phyloP scores from a whole-genome alignment of 2,797 vertebrate species.

The Botia almorhae region DNA sequence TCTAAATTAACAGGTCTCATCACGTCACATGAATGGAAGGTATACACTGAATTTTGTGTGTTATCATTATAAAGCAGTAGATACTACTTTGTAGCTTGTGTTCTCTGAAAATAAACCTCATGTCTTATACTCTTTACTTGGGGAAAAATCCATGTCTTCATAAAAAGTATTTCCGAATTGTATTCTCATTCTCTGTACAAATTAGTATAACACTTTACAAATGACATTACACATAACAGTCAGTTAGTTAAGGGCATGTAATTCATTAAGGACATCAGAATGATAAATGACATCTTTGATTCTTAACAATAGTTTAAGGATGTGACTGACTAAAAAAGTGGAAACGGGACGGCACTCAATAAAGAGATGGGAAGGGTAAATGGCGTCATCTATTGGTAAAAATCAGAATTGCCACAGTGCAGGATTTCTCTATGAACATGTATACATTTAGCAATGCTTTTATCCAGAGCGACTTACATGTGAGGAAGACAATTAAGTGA shows the following conservation, averaged over 20 bases:
- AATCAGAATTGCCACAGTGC: neutral
- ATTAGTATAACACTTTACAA: neutral
- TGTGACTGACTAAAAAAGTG: neutral
- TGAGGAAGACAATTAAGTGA: no score
- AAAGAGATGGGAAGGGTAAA: neutral
- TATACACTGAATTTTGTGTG: neutral
- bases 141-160: neutral
- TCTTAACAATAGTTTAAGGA: neutral
- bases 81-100: neutral
- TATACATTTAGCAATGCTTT: no score
- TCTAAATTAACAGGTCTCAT: conserved; percentile 7
- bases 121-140: neutral
- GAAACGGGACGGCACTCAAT: neutral
- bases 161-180: neutral
- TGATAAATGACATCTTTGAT: neutral
- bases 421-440: neutral
- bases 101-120: neutral
- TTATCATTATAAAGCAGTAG: neutral
- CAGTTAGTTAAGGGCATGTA: neutral
- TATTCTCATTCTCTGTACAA: neutral
- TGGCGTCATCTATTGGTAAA: conserved; percentile 48
- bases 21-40: neutral
- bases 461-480: no score
- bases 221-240: neutral
- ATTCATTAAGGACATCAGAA: no score